These are phyloP conservation scores for Enteromius radiatus DNA, from an alignment of 2,797 vertebrate genomes.

Conservation along the genomic window DNA sequence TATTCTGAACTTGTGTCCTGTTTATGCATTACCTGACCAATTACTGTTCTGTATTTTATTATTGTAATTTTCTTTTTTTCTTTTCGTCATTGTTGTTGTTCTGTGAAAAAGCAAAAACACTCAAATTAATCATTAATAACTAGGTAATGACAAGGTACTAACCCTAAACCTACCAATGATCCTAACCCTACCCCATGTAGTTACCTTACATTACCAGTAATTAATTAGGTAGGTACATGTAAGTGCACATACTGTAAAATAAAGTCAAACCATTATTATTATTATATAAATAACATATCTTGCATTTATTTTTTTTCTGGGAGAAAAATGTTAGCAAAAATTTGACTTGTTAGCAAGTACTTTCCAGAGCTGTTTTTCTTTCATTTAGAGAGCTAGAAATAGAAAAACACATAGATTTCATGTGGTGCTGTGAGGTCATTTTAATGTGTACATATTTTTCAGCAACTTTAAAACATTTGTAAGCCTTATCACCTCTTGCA, in stretches of 20 bases:
- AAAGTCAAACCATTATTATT: too few species aligned
- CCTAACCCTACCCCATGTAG: too few species aligned
- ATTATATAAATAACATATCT: not conserved
- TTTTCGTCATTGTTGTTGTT: not conserved
- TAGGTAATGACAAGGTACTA: too few species aligned
- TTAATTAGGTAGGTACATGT: too few species aligned
- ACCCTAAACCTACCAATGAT: too few species aligned
- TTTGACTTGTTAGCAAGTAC: not conserved
- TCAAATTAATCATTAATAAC: not conserved
- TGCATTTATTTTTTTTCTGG: not conserved
- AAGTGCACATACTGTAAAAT: too few species aligned
- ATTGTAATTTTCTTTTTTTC: not conserved
- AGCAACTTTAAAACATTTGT: constrained; percentile 37
- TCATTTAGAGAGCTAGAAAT: not conserved
- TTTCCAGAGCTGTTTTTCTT: not conserved
- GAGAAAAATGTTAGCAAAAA: not conserved
- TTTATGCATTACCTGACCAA: not conserved
- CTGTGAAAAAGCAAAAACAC: not conserved
- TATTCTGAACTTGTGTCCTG: not conserved
- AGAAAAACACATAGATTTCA: constrained; percentile 11
- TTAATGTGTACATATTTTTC: constrained; percentile 47
- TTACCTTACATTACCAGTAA: too few species aligned
- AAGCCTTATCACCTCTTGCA: constrained; percentile 49
- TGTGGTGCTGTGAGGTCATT: constrained; percentile 34
- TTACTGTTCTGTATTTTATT: not conserved